These are phyloP conservation scores for Pandion haliaetus DNA, from an alignment of 2,113 vertebrate species.

Conservation along the genomic window DNA sequence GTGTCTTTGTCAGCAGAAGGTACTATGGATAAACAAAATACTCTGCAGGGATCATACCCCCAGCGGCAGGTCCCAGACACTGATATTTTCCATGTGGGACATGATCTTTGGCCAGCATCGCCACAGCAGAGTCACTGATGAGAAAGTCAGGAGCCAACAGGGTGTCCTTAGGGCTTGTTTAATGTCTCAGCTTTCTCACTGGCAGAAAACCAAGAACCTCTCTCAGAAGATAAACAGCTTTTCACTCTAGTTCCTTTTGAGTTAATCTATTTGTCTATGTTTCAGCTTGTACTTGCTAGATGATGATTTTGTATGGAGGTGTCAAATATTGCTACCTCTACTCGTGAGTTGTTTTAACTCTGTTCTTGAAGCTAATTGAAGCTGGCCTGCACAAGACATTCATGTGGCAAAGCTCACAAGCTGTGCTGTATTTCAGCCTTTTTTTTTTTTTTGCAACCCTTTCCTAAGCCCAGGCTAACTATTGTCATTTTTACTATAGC, in stretches of 20 bases:
- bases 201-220: neutral
- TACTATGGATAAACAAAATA: neutral
- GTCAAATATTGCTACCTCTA: neutral
- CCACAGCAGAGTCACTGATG: neutral
- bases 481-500: neutral
- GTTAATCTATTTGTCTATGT: neutral
- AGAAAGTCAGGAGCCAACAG: neutral
- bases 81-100: neutral
- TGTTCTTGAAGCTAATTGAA: neutral
- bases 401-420: fast-evolving
- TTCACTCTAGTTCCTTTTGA: neutral
- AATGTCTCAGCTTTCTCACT: neutral
- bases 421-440: neutral
- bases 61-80: neutral
- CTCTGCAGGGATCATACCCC: neutral
- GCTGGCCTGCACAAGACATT: neutral
- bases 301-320: neutral
- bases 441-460: neutral
- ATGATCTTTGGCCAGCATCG: neutral
- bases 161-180: neutral
- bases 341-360: neutral
- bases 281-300: neutral
- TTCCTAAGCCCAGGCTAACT: neutral
- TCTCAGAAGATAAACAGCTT: neutral
- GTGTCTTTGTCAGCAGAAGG: neutral